Conservation (phyloP, 2,888 invertebrate genomes). For the Scaptomyza flava region DNA sequence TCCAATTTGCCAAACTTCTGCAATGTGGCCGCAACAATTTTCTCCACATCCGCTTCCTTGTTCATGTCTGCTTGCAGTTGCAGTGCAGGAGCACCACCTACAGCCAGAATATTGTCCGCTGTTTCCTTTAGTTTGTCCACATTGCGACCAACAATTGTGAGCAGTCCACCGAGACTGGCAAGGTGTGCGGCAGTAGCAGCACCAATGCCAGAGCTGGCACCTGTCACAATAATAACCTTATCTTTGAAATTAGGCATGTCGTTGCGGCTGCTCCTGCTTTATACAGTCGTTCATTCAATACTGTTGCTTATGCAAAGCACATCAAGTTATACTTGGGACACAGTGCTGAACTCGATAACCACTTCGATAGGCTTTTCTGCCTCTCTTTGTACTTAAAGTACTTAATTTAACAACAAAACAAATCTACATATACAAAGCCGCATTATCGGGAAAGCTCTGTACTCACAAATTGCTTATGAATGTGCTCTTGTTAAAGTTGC, state of each 20-base stretch:
- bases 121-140: conserved; percentile 87
- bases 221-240: conserved; percentile 88
- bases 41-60: conserved; percentile 89
- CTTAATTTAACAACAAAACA: not conserved
- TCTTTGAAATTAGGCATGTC: conserved; percentile 85
- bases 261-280: not conserved
- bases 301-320: conserved; percentile 12
- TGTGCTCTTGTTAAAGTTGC: not conserved
- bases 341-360: conserved; percentile 32
- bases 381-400: not conserved
- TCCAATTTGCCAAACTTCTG: conserved; percentile 91
- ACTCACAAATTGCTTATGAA: too few relatives aligned
- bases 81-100: conserved; percentile 84
- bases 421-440: too few relatives aligned
- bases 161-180: conserved; percentile 87
- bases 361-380: not conserved
- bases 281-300: not conserved
- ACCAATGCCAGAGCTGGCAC: conserved; percentile 91
- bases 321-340: too few relatives aligned
- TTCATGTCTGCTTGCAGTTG: conserved; percentile 89
- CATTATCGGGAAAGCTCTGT: too few relatives aligned
- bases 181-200: conserved; percentile 89
- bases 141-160: conserved; percentile 90
- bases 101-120: conserved; percentile 84
- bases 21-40: conserved; percentile 89